These are phyloP conservation scores for Trinectes maculatus DNA, from an alignment of 2,113 vertebrate species.

Conservation along the genomic window DNA sequence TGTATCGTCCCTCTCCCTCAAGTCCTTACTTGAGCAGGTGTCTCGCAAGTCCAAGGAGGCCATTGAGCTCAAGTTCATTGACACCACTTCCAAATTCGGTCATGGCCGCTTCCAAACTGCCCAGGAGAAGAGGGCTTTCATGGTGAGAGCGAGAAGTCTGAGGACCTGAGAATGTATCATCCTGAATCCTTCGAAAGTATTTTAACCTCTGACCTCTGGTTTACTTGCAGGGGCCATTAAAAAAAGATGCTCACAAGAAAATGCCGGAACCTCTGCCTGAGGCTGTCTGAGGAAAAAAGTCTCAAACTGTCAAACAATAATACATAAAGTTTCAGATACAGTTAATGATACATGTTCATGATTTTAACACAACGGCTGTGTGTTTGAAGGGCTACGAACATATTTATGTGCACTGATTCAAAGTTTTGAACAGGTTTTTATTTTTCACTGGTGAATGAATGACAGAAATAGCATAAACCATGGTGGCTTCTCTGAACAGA, in stretches of 20 bases:
- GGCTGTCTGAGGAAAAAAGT: conserved; percentile 44
- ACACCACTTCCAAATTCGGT: conserved; percentile 97
- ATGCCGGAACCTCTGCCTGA: conserved; percentile 56
- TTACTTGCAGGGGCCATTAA: conserved; percentile 87
- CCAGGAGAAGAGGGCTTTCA: conserved; percentile 96
- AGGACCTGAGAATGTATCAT: too few species aligned
- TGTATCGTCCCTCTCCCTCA: conserved; percentile 42
- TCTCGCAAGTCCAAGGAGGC: conserved; percentile 90
- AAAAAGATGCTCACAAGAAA: conserved; percentile 86
- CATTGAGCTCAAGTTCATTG: conserved; percentile 96
- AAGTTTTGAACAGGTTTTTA: conserved; percentile 31
- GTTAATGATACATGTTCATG: background rate
- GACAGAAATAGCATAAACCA: conserved; percentile 42
- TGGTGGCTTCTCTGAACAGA: background rate
- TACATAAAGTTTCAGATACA: conserved; percentile 30
- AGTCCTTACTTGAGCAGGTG: conserved; percentile 92
- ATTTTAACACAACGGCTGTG: background rate
- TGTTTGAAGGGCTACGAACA: conserved; percentile 1
- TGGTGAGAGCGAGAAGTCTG: conserved; percentile 83
- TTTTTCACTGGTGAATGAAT: conserved; percentile 34
- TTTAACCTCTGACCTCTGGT: conserved; percentile 25
- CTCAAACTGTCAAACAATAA: conserved; percentile 20
- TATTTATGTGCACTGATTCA: background rate
- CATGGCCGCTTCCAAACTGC: conserved; percentile 96
- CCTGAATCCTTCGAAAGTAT: background rate